Evolutionary conservation across 1,140 invertebrate genomes (phyloP), one percentile per base, ranked within the genome.

Genomic region (Papilio aristodemus): DNA sequence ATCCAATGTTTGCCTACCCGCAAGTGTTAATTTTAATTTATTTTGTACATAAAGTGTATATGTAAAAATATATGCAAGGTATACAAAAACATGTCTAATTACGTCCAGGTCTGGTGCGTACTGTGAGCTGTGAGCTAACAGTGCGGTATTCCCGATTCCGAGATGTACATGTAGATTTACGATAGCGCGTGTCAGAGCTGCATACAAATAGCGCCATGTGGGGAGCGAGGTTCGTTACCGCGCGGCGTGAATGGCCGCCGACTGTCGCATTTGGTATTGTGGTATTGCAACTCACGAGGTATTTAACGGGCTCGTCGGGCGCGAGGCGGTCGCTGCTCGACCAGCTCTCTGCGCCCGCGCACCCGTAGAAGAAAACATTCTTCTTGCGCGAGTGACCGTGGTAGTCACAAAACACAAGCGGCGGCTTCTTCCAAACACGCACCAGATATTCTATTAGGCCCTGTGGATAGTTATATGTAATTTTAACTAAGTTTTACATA

Each of bases 321-420:
- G 92, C 90, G 43, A 91, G 83, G 59, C 91, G 85, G 81, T 95
- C 94, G 67, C 83, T 91, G 68, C 91, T 90, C 82, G 92, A 93
- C 94, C 94, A 95, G 70, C 93, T 94, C 79, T 93, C 92, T 22
- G 92, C 92, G 72, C 91, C 94, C 74, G 95, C 96, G 87, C 97
- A 98, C 36, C 97, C 97, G 86, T 97, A 97, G 71, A 97, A 92
- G 92, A 98, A 98, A 54, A 97, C 95, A 83, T 98, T 98, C 92
- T 97, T 97, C 83, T 95, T 93, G 38, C 96, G 92, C 19, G 97
- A 98, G 87, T 98, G 97, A 2, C 97, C 97, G 89, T 98, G 97
- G 79, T 96, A 96, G 92, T 98, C 97, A 87, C 96, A 96, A 86
- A 95, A 97, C n/a, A 97, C 93, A 78, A 94, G 92, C 4, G 95